Evolutionary conservation across 2,797 vertebrate genomes (phyloP).

Genomic region (Leucoraja ocellata): DNA sequence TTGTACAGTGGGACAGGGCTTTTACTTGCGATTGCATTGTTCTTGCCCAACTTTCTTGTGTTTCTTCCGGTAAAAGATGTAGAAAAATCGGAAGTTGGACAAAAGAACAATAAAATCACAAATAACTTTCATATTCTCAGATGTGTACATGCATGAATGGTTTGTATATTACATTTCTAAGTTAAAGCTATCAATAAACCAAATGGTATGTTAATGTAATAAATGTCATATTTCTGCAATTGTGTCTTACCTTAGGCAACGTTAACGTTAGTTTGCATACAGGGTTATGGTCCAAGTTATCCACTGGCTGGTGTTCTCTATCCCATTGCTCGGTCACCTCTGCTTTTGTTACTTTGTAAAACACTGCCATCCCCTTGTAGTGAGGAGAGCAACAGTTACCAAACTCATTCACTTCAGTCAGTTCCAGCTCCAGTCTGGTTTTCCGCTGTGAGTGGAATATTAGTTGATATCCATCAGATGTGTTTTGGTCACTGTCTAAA

Average conservation of each 20-base stretch:
- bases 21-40: neutral
- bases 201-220: neutral
- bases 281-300: constrained; percentile 54
- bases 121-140: neutral
- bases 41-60: neutral
- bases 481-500: neutral
- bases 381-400: constrained; percentile 76
- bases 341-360: constrained; percentile 65
- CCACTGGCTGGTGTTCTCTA: constrained; percentile 40
- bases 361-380: constrained; percentile 70
- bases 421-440: constrained; percentile 58
- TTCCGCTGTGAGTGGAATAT: constrained; percentile 73
- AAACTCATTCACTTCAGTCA: constrained; percentile 73
- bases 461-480: neutral
- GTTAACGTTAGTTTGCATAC: constrained; percentile 71
- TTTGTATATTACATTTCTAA: neutral
- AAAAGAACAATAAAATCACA: neutral
- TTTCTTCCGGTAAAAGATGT: neutral
- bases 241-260: constrained; percentile 67
- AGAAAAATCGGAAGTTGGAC: neutral
- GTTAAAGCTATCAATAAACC: neutral
- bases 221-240: neutral
- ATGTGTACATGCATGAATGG: too few species aligned
- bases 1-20: too few species aligned
- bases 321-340: constrained; percentile 55